phyloP scores from a whole-genome alignment of 2,888 invertebrate species.

The Philereme vetulata region DNA sequence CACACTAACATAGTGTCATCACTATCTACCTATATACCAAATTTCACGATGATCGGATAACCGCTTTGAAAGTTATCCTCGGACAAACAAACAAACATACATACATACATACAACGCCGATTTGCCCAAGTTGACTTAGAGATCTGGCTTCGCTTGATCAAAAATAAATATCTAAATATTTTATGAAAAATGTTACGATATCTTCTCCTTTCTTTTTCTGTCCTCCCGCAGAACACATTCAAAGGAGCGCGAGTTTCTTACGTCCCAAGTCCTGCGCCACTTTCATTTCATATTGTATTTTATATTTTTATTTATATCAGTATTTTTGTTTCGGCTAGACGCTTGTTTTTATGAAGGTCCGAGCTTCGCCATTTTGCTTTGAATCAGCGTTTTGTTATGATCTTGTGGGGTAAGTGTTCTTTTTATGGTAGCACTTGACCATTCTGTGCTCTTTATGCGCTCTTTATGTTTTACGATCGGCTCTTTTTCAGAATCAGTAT shows the following conservation, averaged over 20 bases:
- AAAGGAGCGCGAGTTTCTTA: constrained; percentile 79
- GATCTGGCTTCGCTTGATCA: too few species aligned
- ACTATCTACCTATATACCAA: too few species aligned
- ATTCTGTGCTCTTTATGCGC: constrained; percentile 14
- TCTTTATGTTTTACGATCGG: constrained; percentile 25
- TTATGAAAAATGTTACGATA: neutral
- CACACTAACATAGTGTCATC: too few species aligned
- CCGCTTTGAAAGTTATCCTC: too few species aligned
- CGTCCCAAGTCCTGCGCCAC: constrained; percentile 76
- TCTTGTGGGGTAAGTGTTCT: constrained; percentile 40
- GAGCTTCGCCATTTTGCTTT: constrained; percentile 38
- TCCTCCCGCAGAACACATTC: constrained; percentile 69
- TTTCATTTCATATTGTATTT: constrained; percentile 81
- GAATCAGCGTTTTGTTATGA: constrained; percentile 53
- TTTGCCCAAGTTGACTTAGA: too few species aligned
- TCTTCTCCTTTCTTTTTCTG: constrained; percentile 47
- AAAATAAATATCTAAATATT: neutral
- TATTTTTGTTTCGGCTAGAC: constrained; percentile 79
- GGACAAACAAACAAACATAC: too few species aligned
- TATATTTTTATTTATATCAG: constrained; percentile 79
- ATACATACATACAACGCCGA: too few species aligned
- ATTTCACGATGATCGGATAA: too few species aligned
- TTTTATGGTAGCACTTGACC: constrained; percentile 37
- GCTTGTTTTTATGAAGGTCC: constrained; percentile 64
- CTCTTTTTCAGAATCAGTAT: constrained; percentile 12